These are phyloP conservation scores for Pollenia angustigena DNA, from an alignment of 2,888 invertebrate genomes.

Conservation along the genomic window DNA sequence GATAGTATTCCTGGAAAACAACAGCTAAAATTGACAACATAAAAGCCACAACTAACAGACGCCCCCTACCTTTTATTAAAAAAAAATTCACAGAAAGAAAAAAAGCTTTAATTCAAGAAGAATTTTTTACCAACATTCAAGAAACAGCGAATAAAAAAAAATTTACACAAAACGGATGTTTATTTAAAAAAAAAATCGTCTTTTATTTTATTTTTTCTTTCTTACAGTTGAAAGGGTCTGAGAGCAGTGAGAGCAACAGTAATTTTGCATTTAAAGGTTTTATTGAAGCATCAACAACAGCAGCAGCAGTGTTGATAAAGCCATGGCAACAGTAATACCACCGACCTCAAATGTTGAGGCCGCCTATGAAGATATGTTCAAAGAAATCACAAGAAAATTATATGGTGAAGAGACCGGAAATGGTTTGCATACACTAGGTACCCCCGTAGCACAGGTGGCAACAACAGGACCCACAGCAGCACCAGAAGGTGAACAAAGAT, in stretches of 20 bases:
- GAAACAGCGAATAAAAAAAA: constrained; percentile 29
- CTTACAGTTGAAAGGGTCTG: constrained; percentile 68
- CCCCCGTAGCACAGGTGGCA: constrained; percentile 84
- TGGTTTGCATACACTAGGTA: constrained; percentile 84
- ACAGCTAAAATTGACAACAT: constrained; percentile 52
- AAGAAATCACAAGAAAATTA: constrained; percentile 95
- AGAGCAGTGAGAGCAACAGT: constrained; percentile 54
- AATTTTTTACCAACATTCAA: constrained; percentile 30
- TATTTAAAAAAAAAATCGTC: constrained; percentile 28
- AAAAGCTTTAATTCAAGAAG: constrained; percentile 24
- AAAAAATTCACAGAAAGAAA: constrained; percentile 40
- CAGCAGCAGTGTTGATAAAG: constrained; percentile 73
- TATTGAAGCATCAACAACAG: constrained; percentile 67
- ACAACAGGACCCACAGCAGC: constrained; percentile 84
- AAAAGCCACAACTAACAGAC: constrained; percentile 58
- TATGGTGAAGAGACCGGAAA: constrained; percentile 91
- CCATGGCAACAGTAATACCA: constrained; percentile 84
- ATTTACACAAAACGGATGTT: constrained; percentile 63
- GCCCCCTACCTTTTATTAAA: constrained; percentile 61
- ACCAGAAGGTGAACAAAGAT: constrained; percentile 84
- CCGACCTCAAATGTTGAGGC: constrained; percentile 84
- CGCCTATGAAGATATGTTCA: constrained; percentile 86
- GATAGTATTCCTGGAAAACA: constrained; percentile 59
- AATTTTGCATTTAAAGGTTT: constrained; percentile 67
- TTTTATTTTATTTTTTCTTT: constrained; percentile 39